Evolutionary conservation across 1,140 invertebrate genomes (phyloP).

Genomic region (Chrysoperla carnea): DNA sequence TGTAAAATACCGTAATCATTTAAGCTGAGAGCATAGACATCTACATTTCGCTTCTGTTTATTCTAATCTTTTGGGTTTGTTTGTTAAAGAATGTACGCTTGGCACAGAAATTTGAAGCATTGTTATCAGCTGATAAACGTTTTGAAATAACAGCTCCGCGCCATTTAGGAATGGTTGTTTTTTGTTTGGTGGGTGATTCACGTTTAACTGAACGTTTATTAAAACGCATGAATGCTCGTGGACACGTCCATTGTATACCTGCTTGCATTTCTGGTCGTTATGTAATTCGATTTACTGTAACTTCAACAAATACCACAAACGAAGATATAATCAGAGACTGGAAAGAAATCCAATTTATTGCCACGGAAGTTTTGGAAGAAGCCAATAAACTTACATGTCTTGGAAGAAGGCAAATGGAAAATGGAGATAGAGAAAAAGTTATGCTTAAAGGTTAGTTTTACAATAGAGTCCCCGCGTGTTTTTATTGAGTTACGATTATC

Average conservation of each 20-base stretch:
- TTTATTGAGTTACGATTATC: neutral
- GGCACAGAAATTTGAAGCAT: slow-evolving; percentile 77
- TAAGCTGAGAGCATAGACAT: too few relatives aligned
- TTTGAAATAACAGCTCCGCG: slow-evolving; percentile 84
- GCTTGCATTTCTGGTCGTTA: slow-evolving; percentile 25
- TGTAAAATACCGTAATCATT: too few relatives aligned
- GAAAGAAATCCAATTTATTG: slow-evolving; percentile 68
- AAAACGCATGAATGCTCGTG: slow-evolving; percentile 70
- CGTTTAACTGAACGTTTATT: slow-evolving; percentile 69
- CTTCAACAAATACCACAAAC: slow-evolving; percentile 74
- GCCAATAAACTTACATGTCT: slow-evolving; percentile 36
- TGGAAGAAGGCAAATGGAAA: slow-evolving; percentile 19
- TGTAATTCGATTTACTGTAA: slow-evolving; percentile 71
- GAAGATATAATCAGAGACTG: slow-evolving; percentile 81
- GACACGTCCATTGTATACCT: slow-evolving; percentile 82
- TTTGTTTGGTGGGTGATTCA: slow-evolving; percentile 38
- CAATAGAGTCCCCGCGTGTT: neutral
- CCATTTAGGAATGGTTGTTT: slow-evolving; percentile 80
- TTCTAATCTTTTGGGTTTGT: neutral
- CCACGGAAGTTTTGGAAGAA: slow-evolving; percentile 49
- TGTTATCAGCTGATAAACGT: slow-evolving; percentile 59
- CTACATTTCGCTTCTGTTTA: too few relatives aligned
- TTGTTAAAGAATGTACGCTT: slow-evolving; percentile 49
- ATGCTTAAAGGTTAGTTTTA: slow-evolving; percentile 47
- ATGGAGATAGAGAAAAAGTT: slow-evolving; percentile 35